Evolutionary conservation across 23 tunicate genomes (phyloP).

Genomic region (Trididemnum clinides): DNA sequence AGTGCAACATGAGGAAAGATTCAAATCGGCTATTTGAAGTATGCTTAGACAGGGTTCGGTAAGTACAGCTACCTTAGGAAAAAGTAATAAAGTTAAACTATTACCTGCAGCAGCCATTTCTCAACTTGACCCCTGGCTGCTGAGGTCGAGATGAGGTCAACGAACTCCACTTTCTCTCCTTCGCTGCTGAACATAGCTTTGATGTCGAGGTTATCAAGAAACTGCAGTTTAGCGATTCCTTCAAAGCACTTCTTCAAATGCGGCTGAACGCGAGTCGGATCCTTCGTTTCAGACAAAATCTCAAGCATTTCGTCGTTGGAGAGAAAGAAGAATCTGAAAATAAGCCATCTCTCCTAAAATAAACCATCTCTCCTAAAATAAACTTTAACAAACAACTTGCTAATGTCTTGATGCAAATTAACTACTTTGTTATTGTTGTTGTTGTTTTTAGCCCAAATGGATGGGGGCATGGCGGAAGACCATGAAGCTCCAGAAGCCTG

Average conservation of each 20-base stretch:
- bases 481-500: no score
- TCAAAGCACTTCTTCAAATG: conserved; percentile 98
- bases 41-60: no score
- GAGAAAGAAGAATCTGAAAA: conserved; percentile 88
- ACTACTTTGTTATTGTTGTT: no score
- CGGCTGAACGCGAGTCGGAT: conserved; percentile 99
- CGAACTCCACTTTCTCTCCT: conserved; percentile 83
- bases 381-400: no score
- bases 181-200: conserved; percentile 95
- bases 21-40: no score
- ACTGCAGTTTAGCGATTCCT: conserved; percentile 95
- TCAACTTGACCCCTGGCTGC: conserved; percentile 96
- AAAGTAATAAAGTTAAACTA: background rate
- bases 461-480: no score
- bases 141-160: conserved; percentile 92
- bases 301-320: conserved; percentile 99
- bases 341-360: background rate
- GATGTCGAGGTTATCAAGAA: conserved; percentile 96
- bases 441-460: no score
- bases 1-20: no score
- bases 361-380: no score
- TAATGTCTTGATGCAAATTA: no score
- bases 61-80: no score
- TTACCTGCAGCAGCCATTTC: conserved; percentile 93
- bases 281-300: conserved; percentile 96